These are phyloP conservation scores for Ecdyonurus torrentis DNA, from an alignment of 2,888 invertebrate genomes.

Conservation along the genomic window DNA sequence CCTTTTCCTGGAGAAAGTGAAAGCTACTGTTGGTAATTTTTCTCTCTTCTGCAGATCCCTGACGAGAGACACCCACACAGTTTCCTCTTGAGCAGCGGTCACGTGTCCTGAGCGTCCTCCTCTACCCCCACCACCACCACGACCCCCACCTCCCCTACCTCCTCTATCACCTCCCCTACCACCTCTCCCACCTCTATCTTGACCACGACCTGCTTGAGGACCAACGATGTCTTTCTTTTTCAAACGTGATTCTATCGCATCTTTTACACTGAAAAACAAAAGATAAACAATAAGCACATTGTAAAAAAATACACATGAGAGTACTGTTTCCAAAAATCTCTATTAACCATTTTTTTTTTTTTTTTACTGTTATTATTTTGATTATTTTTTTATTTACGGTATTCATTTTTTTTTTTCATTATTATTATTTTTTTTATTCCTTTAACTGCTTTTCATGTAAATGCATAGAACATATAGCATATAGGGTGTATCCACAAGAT, in stretches of 20 bases:
- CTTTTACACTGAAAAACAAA: background rate
- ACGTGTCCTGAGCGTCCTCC: background rate
- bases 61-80: slow-evolving; percentile 65
- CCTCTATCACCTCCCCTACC: slow-evolving; percentile 7
- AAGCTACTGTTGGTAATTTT: slow-evolving; percentile 84
- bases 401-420: too few species aligned
- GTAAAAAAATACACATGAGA: too few species aligned
- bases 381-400: too few species aligned
- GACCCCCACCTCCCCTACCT: slow-evolving; percentile 9
- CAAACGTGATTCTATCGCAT: background rate
- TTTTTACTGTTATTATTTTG: too few species aligned
- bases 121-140: background rate
- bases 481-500: too few species aligned
- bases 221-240: background rate
- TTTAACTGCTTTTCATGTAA: too few species aligned
- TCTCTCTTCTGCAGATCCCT: slow-evolving; percentile 65
- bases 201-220: background rate
- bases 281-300: too few species aligned
- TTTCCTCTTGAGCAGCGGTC: slow-evolving; percentile 50
- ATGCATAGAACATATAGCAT: too few species aligned
- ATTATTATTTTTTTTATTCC: too few species aligned
- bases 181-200: background rate
- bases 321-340: too few species aligned
- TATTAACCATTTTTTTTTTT: too few species aligned
- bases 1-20: slow-evolving; percentile 75